Evolutionary conservation across 2,888 invertebrate species (phyloP).

Genomic region (Brenthis daphne): DNA sequence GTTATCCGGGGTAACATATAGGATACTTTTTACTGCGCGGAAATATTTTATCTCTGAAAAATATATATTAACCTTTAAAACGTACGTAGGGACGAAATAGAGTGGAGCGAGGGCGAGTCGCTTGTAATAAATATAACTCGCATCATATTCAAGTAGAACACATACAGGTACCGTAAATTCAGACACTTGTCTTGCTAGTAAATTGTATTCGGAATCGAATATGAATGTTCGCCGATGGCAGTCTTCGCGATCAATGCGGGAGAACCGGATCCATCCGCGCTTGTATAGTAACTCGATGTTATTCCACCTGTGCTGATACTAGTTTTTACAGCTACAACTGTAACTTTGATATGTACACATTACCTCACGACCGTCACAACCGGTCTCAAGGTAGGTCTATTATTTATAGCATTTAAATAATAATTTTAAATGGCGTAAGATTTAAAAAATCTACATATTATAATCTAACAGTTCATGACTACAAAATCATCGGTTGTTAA

Average conservation of each 20-base stretch:
- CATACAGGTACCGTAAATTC: slow-evolving; percentile 13
- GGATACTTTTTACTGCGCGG: too few relatives aligned
- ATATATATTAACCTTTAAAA: too few relatives aligned
- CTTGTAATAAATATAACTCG: background rate
- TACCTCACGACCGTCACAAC: slow-evolving; percentile 46
- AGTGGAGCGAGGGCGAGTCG: too few relatives aligned
- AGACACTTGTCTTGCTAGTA: slow-evolving; percentile 14
- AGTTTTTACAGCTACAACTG: slow-evolving; percentile 64
- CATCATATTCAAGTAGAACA: background rate
- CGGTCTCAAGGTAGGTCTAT: slow-evolving; percentile 43
- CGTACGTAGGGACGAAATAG: too few relatives aligned
- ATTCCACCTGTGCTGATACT: slow-evolving; percentile 65
- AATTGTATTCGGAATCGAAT: slow-evolving; percentile 21
- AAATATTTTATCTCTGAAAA: too few relatives aligned
- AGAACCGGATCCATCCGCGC: slow-evolving; percentile 59
- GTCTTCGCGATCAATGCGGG: slow-evolving; percentile 51
- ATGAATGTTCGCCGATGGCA: slow-evolving; percentile 43
- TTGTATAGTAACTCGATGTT: slow-evolving; percentile 55
- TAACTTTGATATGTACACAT: slow-evolving; percentile 47
- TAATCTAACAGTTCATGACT: too few relatives aligned
- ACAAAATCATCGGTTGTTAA: too few relatives aligned
- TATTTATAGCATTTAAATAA: slow-evolving; percentile 39
- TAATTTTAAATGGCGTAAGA: background rate
- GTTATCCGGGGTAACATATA: too few relatives aligned
- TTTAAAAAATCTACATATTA: background rate